Evolutionary conservation across 1,140 invertebrate genomes (phyloP), one percentile per base, ranked within the genome.

Genomic region (Eubasilissa regina): DNA sequence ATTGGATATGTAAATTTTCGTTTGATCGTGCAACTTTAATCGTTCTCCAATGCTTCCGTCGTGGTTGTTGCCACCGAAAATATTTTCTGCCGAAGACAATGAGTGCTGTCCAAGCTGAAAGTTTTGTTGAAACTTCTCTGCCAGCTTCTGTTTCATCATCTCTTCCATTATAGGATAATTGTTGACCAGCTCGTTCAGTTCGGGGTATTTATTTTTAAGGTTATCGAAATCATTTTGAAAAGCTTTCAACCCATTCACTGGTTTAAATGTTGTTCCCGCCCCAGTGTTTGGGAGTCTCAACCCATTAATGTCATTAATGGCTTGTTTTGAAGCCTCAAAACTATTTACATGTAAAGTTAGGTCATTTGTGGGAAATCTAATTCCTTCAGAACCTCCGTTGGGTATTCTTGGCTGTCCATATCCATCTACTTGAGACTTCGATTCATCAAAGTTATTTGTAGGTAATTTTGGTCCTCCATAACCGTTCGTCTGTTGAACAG

Each of bases 141-240:
- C 74, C 13, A 83, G 43, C 60, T 83, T 83, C 55, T 81, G 79
- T 21, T 79, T 81, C 82, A 83, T 83, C n/a, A 81, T 77, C 21
- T 83, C 82, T 74, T 83, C 82, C 77, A 83, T 81, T 10, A 83
- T 77, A 13, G 82, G 82, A 72, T 81, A 83, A 48, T 79, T 80
- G 58, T 75, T 83, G 15, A 80, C 70, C 15, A 83, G 66, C 51
- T 83, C 82, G 44, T 78, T 78, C 10, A 83, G 58, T 35, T 81
- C 82, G 7, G 82, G 82, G 78, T 83, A 83, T 77, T 83, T 83
- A 25, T 51, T 73, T 78, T 81, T 83, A 7, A 83, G 70, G 10
- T 68, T 60, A 21, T 80, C 82, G 19, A 83, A 83, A 74, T 83
- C 82, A 19, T 77, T 75, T 66, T 83, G 64, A 51, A 83, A 83